Conservation (phyloP, 2,113 vertebrate genomes). For the Lamprologus sp. region DNA sequence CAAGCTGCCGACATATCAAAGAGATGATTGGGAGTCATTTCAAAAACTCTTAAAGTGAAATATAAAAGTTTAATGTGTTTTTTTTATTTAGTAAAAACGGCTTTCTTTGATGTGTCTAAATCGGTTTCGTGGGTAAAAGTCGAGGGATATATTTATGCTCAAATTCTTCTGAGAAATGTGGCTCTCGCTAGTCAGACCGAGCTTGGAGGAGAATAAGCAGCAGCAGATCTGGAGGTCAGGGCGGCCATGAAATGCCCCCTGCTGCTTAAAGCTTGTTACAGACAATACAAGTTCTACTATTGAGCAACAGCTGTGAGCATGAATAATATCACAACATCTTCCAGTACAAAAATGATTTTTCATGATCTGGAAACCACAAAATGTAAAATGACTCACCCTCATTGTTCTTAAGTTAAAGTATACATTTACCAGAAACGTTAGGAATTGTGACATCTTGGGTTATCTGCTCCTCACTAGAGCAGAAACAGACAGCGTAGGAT, state of each 20-base stretch:
- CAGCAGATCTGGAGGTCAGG: neutral
- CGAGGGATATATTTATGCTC: constrained; percentile 5
- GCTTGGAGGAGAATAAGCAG: neutral
- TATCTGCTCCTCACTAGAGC: neutral
- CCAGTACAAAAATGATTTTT: neutral
- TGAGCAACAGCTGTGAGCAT: neutral
- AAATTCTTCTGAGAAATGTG: neutral
- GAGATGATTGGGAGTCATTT: neutral
- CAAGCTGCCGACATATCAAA: constrained; percentile 35
- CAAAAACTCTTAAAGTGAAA: neutral
- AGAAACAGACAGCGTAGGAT: neutral
- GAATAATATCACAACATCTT: neutral
- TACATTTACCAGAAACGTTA: neutral
- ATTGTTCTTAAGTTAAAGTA: neutral
- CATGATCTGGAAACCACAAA: neutral
- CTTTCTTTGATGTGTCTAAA: constrained; percentile 11
- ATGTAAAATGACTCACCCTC: neutral
- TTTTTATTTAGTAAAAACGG: neutral
- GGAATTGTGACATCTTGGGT: neutral
- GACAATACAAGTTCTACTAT: neutral
- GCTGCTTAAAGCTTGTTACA: constrained; percentile 24
- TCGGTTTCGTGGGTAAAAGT: neutral
- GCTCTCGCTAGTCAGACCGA: neutral
- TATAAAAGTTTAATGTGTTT: constrained; percentile 13
- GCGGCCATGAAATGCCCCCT: constrained; percentile 33